These are phyloP conservation scores for Anguilla rostrata DNA, from an alignment of 2,113 vertebrate genomes.

Conservation along the genomic window DNA sequence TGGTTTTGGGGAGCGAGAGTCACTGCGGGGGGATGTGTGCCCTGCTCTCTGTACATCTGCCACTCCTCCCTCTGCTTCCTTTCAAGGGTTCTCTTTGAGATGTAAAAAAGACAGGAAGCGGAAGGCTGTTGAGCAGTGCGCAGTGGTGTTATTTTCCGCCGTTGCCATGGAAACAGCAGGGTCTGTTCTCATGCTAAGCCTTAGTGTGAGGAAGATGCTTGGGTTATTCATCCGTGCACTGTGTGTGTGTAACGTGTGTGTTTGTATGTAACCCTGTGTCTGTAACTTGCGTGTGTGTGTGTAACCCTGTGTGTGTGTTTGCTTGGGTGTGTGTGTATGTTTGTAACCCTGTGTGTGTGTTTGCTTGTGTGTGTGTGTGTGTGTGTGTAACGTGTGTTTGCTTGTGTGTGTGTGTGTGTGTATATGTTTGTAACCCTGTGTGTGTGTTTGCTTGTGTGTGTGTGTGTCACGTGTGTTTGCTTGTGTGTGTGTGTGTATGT, in stretches of 20 bases:
- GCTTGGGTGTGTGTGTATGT: neutral
- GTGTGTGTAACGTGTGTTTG: neutral
- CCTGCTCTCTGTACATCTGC: neutral
- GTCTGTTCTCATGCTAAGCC: neutral
- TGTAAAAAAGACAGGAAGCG: neutral
- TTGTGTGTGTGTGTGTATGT: neutral
- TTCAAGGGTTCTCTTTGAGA: neutral
- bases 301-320: neutral
- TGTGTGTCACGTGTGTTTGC: too few species aligned
- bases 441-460: neutral
- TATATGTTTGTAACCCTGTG: slow-evolving; percentile 13
- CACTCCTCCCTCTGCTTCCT: neutral
- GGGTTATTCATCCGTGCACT: neutral
- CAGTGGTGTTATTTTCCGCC: too few species aligned
- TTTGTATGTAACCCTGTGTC: neutral
- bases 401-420: neutral
- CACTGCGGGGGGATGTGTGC: too few species aligned
- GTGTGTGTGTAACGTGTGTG: neutral
- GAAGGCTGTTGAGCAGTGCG: too few species aligned
- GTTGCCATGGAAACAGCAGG: neutral
- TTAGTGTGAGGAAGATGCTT: neutral
- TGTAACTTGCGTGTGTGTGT: neutral
- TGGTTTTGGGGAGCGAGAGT: neutral
- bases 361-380: neutral
- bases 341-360: neutral